phyloP scores from a whole-genome alignment of 2,797 vertebrate genomes.

The Acipenser ruthenus region DNA sequence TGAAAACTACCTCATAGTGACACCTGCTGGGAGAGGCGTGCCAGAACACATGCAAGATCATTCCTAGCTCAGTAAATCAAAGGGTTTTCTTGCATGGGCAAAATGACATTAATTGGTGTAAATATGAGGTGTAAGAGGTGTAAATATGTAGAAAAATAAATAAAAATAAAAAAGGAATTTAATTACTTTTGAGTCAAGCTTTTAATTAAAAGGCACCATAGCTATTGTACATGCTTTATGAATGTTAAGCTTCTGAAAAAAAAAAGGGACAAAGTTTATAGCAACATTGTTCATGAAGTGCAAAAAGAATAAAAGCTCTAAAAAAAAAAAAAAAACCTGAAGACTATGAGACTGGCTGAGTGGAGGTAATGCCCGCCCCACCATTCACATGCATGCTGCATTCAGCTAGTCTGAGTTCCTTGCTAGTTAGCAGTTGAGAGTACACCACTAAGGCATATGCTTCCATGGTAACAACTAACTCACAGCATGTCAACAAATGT shows the following conservation, averaged over 20 bases:
- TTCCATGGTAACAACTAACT: background rate
- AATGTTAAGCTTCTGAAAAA: slow-evolving; percentile 2
- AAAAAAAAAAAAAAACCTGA: background rate
- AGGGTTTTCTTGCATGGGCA: too few species aligned
- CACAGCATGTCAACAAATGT: background rate
- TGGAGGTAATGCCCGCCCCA: slow-evolving; percentile 4
- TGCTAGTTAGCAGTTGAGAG: slow-evolving; percentile 3
- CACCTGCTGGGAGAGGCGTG: too few species aligned
- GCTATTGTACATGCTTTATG: slow-evolving; percentile 6
- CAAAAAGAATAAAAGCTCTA: slow-evolving; percentile 11
- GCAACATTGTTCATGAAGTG: slow-evolving; percentile 13
- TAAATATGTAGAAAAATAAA: too few species aligned
- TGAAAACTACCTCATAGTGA: too few species aligned
- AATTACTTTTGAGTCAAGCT: too few species aligned
- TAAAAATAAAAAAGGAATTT: too few species aligned
- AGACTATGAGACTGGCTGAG: background rate
- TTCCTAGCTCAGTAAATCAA: too few species aligned
- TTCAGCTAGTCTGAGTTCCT: slow-evolving; percentile 4
- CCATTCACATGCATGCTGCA: slow-evolving; percentile 8
- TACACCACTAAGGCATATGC: background rate
- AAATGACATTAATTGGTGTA: too few species aligned
- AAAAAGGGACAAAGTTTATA: slow-evolving; percentile 7
- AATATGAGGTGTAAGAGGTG: too few species aligned
- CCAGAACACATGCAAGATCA: too few species aligned
- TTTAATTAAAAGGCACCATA: too few species aligned